Percentiles rank a stretch among this genome's conserved stretches.
Evolutionary conservation across 1,140 invertebrate species (phyloP).

Genomic region (Lethrus apterus): DNA sequence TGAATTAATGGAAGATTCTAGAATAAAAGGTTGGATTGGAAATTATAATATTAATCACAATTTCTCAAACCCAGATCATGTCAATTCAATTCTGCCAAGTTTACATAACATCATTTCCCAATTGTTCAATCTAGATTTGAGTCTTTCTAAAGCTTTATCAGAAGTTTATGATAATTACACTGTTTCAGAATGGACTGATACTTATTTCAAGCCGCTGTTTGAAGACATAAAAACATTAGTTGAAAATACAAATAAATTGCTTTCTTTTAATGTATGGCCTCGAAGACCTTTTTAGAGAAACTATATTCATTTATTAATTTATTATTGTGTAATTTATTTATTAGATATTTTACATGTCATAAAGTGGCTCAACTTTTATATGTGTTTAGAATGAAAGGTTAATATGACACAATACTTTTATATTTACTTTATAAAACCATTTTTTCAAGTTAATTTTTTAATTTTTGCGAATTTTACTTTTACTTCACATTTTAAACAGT

Average conservation of each 20-base stretch:
- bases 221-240: not conserved
- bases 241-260: conserved; percentile 5
- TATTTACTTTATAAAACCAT: no score
- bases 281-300: conserved; percentile 7
- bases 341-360: no score
- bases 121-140: conserved; percentile 49
- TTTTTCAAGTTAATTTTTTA: no score
- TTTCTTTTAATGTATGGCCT: conserved; percentile 3
- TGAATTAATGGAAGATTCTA: conserved; percentile 32
- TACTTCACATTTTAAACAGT: no score
- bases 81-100: conserved; percentile 55
- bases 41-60: conserved; percentile 64
- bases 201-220: conserved; percentile 8
- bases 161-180: conserved; percentile 63
- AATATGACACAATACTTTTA: no score
- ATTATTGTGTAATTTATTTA: not conserved
- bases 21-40: conserved; percentile 57
- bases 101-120: conserved; percentile 50
- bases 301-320: not conserved
- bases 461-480: no score
- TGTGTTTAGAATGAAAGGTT: no score
- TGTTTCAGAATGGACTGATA: conserved; percentile 62
- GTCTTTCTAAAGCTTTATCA: conserved; percentile 52
- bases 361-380: no score
- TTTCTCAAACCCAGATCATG: conserved; percentile 59